Evolutionary conservation across 2,888 invertebrate genomes (phyloP).

Genomic region (Furcula furcula): DNA sequence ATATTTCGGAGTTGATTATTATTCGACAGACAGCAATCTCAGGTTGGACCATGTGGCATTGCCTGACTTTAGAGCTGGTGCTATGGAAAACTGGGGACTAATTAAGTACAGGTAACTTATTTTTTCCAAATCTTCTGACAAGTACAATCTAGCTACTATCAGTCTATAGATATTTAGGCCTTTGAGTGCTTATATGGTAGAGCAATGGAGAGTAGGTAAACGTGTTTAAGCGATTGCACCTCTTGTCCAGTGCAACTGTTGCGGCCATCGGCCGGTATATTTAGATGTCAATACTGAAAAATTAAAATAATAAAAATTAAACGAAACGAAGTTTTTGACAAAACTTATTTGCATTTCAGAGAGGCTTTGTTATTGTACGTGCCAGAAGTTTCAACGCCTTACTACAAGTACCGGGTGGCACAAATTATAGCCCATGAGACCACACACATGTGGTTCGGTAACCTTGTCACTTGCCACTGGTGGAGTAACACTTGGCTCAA

Average conservation of each 20-base stretch:
- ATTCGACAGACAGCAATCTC: conserved; percentile 76
- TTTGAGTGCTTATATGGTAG: too few relatives aligned
- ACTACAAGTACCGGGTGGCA: conserved; percentile 79
- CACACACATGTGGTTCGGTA: conserved; percentile 93
- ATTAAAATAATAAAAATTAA: too few relatives aligned
- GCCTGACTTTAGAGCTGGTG: conserved; percentile 91
- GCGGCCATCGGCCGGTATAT: too few relatives aligned
- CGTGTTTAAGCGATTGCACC: too few relatives aligned
- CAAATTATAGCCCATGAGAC: conserved; percentile 88
- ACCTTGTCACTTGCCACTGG: conserved; percentile 88
- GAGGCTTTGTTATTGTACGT: conserved; percentile 72
- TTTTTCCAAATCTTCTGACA: too few relatives aligned
- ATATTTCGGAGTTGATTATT: conserved; percentile 83
- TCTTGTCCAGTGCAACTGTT: too few relatives aligned
- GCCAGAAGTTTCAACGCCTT: conserved; percentile 63
- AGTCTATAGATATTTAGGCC: too few relatives aligned
- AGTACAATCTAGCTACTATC: too few relatives aligned
- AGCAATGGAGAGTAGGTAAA: too few relatives aligned
- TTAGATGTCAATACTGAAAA: too few relatives aligned
- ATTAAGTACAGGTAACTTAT: conserved; percentile 86
- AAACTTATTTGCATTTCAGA: conserved; percentile 29
- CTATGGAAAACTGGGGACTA: conserved; percentile 97
- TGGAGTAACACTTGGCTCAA: conserved; percentile 89
- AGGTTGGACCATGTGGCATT: conserved; percentile 94
- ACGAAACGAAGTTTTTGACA: too few relatives aligned